Evolutionary conservation across 2,113 vertebrate genomes (phyloP).

Genomic region (Bostrychus sinensis): DNA sequence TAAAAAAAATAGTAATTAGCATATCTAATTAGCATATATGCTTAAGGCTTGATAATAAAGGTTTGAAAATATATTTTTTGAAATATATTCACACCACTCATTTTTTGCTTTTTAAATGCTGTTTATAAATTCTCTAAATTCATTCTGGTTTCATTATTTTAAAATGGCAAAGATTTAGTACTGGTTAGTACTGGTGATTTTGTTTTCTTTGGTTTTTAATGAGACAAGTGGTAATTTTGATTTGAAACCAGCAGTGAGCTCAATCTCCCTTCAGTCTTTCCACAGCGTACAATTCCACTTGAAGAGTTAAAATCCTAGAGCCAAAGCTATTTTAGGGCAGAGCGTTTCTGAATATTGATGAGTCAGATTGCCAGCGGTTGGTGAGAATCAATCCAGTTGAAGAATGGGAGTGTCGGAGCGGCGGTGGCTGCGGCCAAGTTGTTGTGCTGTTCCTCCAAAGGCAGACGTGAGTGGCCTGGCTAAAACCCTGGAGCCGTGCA

Average conservation of each 20-base stretch:
- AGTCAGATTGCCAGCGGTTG: conserved; percentile 61
- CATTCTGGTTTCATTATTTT: no score
- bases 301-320: conserved; percentile 46
- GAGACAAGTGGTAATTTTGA: not conserved
- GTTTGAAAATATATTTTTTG: no score
- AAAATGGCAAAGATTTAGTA: no score
- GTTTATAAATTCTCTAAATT: no score
- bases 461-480: conserved; percentile 63
- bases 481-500: conserved; percentile 40
- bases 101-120: no score
- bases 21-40: no score
- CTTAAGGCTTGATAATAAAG: no score
- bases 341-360: conserved; percentile 70
- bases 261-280: not conserved
- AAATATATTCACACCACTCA: no score
- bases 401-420: conserved; percentile 62
- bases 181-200: no score
- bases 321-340: conserved; percentile 55
- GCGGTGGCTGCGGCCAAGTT: conserved; percentile 54
- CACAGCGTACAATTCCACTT: conserved; percentile 8
- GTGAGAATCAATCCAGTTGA: conserved; percentile 72
- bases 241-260: not conserved
- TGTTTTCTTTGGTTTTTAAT: no score
- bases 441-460: conserved; percentile 57
- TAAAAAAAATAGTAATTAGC: no score